Base-by-base conservation (phyloP, 1,140 invertebrate species). In the Drosophila sulfurigaster region DNA sequence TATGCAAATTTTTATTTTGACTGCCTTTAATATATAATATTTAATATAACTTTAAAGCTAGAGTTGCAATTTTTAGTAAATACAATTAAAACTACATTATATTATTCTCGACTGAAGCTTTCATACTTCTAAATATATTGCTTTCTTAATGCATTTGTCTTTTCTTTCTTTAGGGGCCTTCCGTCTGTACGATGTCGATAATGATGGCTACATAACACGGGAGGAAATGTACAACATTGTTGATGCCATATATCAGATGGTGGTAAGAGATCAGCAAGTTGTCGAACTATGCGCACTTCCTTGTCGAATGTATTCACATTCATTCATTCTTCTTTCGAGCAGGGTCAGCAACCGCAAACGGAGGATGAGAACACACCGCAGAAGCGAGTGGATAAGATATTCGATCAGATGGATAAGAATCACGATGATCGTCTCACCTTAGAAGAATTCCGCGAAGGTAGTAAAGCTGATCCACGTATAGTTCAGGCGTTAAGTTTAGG, bases 201-300 rank as follows among this genome's bases (percentile, higher is more conserved):
- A 99, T 93, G 98, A 99, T 93, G 98, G 98, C 1, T 99, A 97
- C 93, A 99, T 99, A 88, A 99, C 98, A 5, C 94, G 98, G 66
- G 97, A 98, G 73, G 98, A 99, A 94, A 99, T 99, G 98, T 98
- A 99, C 92, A 98, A 98, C 93, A 99, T 99, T 90, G 98, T 99
- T 6, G 98, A 99, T 92, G 98, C 98, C 64, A 99, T 99, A 89
- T 99, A 99, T 94, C 97, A 99, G 93, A 99, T 99, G 99, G 98
- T 99, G 94, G 98, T 98, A 95, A 95, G 97, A 25, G 20, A 25
- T 25, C 20, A 25, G 20, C 20, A 3, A 4, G 2, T 8, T 32
- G 30, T 32, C 7, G 30, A 32, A 32, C 30, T 32, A 32, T 2
- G 30, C 5, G 5, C 7, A 32, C 30, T 32, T 32, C 7, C 7